Base-by-base conservation (phyloP, 1,140 invertebrate genomes). In the Varroa destructor region DNA sequence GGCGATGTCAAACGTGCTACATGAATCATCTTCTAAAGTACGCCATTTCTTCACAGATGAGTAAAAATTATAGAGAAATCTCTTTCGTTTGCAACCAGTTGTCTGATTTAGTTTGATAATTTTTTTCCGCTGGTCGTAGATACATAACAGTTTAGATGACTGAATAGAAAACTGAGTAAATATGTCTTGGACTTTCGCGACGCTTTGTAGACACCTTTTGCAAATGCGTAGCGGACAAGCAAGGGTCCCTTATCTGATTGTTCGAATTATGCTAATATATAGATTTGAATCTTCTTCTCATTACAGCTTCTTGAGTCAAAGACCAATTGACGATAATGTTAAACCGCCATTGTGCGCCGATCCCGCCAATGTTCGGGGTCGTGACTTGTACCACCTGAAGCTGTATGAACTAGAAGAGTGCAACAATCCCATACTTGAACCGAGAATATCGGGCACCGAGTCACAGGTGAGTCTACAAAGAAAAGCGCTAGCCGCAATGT, bases 1-100 rank as follows among this genome's bases (percentile, higher is more conserved):
- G 86, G 86, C 80, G 82, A 1, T 88, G 87, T 76, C 85, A 87
- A 77, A 79, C 84, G 74, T 88, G 87, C 73, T 76, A 77, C 72
- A 78, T 79, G 61, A 72, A 74, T n/a, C 76, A 76, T 0, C 70
- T 80, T 43, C 51, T 78, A 5, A 74, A 75, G n/a, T 80, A 78
- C 78, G 72, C 46, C 46, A 5, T 51, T 51, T 51, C 8, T 51
- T 51, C 8, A 5, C 46, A 5, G 8, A 51, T 3, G 8, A 8
- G 46, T 51, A 3, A 51, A 51, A 51, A 25, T 25, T 25, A 25
- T 25, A 25, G 25, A 25, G 25, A 25, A 25, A 25, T 25, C 25
- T 25, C 25, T 25, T 25, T 25, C 25, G 25, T 25, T 25, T 25
- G 25, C 25, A 25, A 25, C 25, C 25, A 25, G 25, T 25, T 25